Evolutionary conservation across 2,113 vertebrate genomes (phyloP).

Genomic region (Ceuthmochares aereus): DNA sequence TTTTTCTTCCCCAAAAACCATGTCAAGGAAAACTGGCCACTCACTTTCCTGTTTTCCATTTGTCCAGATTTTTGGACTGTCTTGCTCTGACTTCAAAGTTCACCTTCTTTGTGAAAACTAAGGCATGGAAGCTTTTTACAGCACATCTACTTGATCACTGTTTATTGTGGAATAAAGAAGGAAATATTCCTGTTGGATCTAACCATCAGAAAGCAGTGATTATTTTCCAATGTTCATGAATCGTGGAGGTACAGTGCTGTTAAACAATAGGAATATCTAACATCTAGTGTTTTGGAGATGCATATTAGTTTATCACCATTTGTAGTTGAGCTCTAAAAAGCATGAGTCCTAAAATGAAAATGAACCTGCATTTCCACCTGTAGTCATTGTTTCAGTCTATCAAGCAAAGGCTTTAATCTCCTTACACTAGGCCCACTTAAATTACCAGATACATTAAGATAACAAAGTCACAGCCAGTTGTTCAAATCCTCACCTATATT

Average conservation of each 20-base stretch:
- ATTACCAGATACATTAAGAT: neutral
- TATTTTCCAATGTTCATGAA: neutral
- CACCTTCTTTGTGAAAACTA: neutral
- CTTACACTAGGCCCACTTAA: neutral
- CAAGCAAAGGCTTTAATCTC: neutral
- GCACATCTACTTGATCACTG: neutral
- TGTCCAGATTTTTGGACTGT: neutral
- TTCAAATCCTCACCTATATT: neutral
- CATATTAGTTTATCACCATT: fast-evolving
- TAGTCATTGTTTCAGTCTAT: neutral
- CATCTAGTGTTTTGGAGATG: neutral
- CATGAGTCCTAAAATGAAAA: neutral
- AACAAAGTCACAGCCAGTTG: neutral
- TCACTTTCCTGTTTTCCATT: neutral
- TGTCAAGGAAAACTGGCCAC: neutral
- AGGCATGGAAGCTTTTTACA: neutral
- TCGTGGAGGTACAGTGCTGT: fast-evolving
- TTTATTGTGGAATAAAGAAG: neutral
- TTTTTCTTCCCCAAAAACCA: neutral
- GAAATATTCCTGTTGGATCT: neutral
- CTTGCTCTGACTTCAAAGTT: neutral
- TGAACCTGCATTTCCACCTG: neutral
- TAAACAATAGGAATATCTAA: neutral
- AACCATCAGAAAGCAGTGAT: neutral
- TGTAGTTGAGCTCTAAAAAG: neutral